These are phyloP conservation scores for Eugnorisma glareosa DNA, from an alignment of 2,888 invertebrate species.

Conservation along the genomic window DNA sequence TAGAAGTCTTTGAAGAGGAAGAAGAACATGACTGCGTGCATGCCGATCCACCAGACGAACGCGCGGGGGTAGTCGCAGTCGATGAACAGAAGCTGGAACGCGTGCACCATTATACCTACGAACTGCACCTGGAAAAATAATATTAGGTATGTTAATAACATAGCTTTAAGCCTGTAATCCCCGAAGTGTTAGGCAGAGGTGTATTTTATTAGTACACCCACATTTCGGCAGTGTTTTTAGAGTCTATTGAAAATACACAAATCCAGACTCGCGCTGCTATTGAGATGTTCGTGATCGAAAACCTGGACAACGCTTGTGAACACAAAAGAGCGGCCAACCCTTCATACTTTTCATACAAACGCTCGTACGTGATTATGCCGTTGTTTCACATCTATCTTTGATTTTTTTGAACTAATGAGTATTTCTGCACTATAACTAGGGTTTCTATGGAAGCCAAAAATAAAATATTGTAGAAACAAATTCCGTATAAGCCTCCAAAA, in stretches of 20 bases:
- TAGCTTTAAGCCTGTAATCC: too few species aligned
- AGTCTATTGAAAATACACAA: background rate
- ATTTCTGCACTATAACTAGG: too few species aligned
- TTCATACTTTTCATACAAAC: too few species aligned
- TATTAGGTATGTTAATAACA: background rate
- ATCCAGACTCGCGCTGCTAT: too few species aligned
- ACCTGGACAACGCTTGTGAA: background rate
- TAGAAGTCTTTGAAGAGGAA: slow-evolving; percentile 98
- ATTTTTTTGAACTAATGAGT: too few species aligned
- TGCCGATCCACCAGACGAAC: slow-evolving; percentile 99
- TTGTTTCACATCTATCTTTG: too few species aligned
- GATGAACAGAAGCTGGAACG: slow-evolving; percentile 97
- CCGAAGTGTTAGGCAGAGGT: background rate
- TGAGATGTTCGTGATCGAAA: too few species aligned
- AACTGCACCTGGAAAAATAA: slow-evolving; percentile 93
- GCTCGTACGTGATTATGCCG: too few species aligned
- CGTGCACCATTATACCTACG: slow-evolving; percentile 96
- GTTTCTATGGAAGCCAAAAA: too few species aligned
- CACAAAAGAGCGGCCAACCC: too few species aligned
- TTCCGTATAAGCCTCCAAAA: too few species aligned
- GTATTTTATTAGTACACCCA: background rate
- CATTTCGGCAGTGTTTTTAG: background rate
- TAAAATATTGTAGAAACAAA: too few species aligned
- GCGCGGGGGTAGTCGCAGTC: slow-evolving; percentile 98
- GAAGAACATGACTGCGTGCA: slow-evolving; percentile 98